Evolutionary conservation across 2,113 vertebrate genomes (phyloP).

Genomic region (Cariama cristata): DNA sequence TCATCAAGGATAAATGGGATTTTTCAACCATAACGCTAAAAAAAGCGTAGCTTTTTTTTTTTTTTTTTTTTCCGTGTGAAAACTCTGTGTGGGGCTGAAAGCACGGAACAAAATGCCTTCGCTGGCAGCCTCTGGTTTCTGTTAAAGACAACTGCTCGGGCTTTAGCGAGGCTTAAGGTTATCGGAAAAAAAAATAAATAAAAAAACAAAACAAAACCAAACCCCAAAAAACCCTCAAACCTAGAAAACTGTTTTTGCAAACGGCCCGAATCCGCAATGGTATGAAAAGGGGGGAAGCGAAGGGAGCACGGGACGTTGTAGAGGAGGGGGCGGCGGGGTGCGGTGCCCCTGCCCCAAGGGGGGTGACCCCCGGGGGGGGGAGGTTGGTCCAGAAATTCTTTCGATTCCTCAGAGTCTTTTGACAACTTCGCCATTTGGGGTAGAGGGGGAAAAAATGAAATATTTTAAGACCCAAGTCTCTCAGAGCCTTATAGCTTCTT

Average conservation of each 20-base stretch:
- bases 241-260: too few relatives aligned
- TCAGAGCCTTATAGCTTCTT: background rate
- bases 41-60: fast-evolving
- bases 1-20: background rate
- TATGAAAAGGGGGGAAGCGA: too few relatives aligned
- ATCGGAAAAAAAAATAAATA: too few relatives aligned
- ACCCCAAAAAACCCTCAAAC: too few relatives aligned
- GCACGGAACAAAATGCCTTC: fast-evolving
- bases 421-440: background rate
- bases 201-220: too few relatives aligned
- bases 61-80: fast-evolving
- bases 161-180: background rate
- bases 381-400: background rate
- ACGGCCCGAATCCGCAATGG: too few relatives aligned
- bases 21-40: background rate
- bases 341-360: background rate
- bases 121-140: background rate
- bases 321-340: too few relatives aligned
- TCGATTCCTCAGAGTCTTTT: background rate
- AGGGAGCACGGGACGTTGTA: too few relatives aligned
- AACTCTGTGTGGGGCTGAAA: background rate
- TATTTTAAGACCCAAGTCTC: background rate
- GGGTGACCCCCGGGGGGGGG: background rate
- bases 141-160: too few relatives aligned
- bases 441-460: background rate